These are phyloP conservation scores for Tortricodes alternella DNA, from an alignment of 2,888 invertebrate genomes.

Conservation along the genomic window DNA sequence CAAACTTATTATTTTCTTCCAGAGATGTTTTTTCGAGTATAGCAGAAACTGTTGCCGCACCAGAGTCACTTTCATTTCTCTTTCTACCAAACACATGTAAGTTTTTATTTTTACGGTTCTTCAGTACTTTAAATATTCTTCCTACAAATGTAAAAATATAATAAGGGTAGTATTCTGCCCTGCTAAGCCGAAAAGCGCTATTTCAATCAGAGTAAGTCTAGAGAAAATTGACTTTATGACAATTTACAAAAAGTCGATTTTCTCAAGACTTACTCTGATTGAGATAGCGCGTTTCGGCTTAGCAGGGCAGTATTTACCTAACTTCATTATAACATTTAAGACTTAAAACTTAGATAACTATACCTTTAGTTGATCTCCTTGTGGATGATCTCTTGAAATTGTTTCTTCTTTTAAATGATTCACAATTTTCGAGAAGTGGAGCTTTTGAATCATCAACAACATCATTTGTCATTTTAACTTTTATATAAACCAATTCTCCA, in stretches of 20 bases:
- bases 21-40: conserved; percentile 35
- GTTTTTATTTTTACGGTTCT: conserved; percentile 57
- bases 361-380: conserved; percentile 71
- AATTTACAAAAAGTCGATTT: no score
- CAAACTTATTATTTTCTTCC: conserved; percentile 49
- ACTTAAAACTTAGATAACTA: no score
- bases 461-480: conserved; percentile 64
- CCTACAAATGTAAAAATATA: conserved; percentile 47
- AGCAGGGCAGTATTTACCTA: no score
- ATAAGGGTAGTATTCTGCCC: no score
- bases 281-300: no score
- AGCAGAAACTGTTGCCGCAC: conserved; percentile 23
- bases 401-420: conserved; percentile 69
- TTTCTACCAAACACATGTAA: conserved; percentile 42
- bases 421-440: conserved; percentile 68
- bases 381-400: conserved; percentile 74
- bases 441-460: conserved; percentile 44
- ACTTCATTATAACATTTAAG: no score
- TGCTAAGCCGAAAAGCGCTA: no score
- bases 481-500: conserved; percentile 87
- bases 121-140: conserved; percentile 70
- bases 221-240: no score
- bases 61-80: conserved; percentile 39
- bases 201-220: no score
- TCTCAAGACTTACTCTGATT: no score